Base-by-base conservation (phyloP, 1,140 invertebrate species). In the Zaprionus kolodkinae region DNA sequence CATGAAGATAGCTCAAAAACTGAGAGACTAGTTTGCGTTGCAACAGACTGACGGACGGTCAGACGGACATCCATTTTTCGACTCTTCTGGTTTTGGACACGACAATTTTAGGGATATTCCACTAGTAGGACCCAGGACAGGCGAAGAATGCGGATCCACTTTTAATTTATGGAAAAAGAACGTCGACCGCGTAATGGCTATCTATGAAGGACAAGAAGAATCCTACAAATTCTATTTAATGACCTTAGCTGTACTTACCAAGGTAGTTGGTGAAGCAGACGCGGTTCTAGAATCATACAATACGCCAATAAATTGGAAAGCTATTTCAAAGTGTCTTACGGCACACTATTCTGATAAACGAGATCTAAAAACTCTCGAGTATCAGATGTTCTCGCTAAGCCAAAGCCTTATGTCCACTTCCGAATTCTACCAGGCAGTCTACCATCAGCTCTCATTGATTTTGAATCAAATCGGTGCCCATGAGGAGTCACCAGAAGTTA, bases 351-450 rank as follows among this genome's bases (percentile, higher is more conserved):
- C 59, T 9, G 35, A 61, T 5, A 61, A 45, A 17, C 13, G 59
- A 15, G 25, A 45, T 27, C 3, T 45, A 33, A 61, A 61, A 9
- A 61, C 25, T 15, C 59, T 61, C 6, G 59, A 61, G n/a, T 61
- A 45, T 2, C 59, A 45, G 3, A 30, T 48, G 25, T 61, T 48
- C 27, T 61, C 59, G 1, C 2, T 61, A 7, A 33, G 3, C 2
- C 38, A 65, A 40, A 35, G 63, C 12, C 12, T 25, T 2, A 30
- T 65, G 35, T n/a, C 35, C 2, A 25, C 38, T 6, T 11, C 1
- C 7, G 48, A 54, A 25, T 65, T 12, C 10, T 65, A 65, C n/a
- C 30, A 54, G 43, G 62, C 15, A 6, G 63, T 65, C 2, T 65
- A 55, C 50, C 25, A 65, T 12, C 50, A 54, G 12, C 6, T 38